Base-by-base conservation (phyloP, 1,140 invertebrate genomes). In the Cydia pomonella region DNA sequence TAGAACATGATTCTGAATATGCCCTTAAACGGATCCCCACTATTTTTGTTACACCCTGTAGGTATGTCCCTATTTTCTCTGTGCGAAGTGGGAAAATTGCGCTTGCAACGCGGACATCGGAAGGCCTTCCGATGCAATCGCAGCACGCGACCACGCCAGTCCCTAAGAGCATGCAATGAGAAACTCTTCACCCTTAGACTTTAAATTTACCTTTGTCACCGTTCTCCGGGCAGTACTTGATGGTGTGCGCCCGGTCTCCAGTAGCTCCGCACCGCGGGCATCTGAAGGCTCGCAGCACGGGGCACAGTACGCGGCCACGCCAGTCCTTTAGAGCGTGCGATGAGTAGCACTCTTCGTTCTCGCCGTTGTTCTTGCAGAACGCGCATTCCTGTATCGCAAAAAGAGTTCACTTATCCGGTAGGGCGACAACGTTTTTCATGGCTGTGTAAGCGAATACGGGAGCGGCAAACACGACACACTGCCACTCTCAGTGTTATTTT, bases 291-390 rank as follows among this genome's bases (percentile, higher is more conserved):
- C 95, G 94, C 72, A 97, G 87, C 80, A 96, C 94, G 2, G 96
- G 97, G 80, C 96, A 98, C 1, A 93, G 78, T 12, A 97, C 94
- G 1, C 92, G 90, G 1, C 96, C 96, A 21, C 94, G 90, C 1
- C 84, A 81, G 80, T 96, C 94, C 83, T 96, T 96, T 12, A 97
- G 87, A 5, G 94, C 84, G 84, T 97, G 97, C n/a, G 93, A 91
- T 16, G 93, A 93, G 80, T 96, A 97, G 76, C 95, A 94, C 29
- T 91, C 90, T 16, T 94, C 93, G 4, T 94, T 93, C 84, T 96
- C 95, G 0, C 96, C 95, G 82, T 97, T 97, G 81, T 96, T 97
- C 81, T 95, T 95, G 83, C 96, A 97, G 84, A 97, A 97, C 1
- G 95, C 95, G 82, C 96, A 97, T 73, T 92, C 90, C 90, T 92